Percentiles rank a stretch among this genome's conserved stretches.
phyloP scores from a whole-genome alignment of 2,888 invertebrate genomes.

The Phorcus lineatus region DNA sequence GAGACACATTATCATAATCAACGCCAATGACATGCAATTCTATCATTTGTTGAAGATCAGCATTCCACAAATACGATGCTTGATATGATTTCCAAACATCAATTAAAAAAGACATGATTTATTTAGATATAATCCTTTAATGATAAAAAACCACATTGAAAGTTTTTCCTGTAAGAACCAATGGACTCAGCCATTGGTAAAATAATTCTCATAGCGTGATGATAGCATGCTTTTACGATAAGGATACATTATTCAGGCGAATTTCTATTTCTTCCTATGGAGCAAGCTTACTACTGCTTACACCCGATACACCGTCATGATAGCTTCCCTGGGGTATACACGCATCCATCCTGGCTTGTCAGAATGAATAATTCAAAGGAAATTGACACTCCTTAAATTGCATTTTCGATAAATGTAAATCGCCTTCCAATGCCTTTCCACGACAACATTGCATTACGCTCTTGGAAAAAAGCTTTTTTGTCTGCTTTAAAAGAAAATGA shows the following conservation, averaged over 20 bases:
- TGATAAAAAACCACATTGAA: too few relatives aligned
- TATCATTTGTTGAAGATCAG: too few relatives aligned
- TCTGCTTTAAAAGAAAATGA: background rate
- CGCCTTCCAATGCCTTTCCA: background rate
- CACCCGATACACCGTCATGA: background rate
- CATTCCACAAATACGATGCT: too few relatives aligned
- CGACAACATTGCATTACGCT: background rate
- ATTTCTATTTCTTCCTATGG: background rate
- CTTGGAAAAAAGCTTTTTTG: too few relatives aligned
- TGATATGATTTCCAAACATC: too few relatives aligned
- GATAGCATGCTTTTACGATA: background rate
- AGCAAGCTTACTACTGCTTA: background rate
- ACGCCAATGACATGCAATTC: too few relatives aligned
- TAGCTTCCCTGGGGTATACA: background rate
- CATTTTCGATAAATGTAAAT: slow-evolving; percentile 1
- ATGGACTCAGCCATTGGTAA: too few relatives aligned
- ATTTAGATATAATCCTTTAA: too few relatives aligned
- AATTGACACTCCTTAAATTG: background rate
- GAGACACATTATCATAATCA: too few relatives aligned
- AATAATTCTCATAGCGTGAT: background rate
- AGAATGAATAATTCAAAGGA: background rate
- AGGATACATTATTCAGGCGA: background rate
- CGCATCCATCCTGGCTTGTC: background rate
- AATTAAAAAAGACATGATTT: too few relatives aligned
- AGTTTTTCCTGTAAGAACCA: too few relatives aligned